A percentile compares a stretch with the other conserved stretches of the same genome.
phyloP scores from a whole-genome alignment of 2,113 vertebrate species.

The Zapornia atra region DNA sequence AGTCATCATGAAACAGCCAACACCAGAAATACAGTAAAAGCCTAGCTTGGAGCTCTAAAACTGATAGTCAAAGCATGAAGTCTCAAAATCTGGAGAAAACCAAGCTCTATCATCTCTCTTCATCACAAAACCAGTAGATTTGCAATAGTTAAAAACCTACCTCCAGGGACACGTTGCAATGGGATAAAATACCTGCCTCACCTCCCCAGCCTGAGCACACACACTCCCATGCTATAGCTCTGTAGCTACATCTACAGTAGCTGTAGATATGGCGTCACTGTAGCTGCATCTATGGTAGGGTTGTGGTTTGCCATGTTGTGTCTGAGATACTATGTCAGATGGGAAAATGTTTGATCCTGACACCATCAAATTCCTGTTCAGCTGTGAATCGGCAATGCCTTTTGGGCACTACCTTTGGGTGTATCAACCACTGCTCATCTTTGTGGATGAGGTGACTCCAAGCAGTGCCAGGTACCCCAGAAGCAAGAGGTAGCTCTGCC shows the following conservation, averaged over 20 bases:
- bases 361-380: neutral
- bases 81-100: neutral
- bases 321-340: neutral
- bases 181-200: neutral
- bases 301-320: neutral
- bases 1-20: neutral
- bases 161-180: fast-evolving
- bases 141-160: neutral
- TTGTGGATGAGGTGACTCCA: neutral
- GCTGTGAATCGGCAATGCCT: neutral
- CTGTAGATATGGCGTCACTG: no score
- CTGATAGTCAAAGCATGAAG: neutral
- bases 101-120: neutral
- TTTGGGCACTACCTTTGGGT: neutral
- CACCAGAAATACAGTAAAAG: neutral
- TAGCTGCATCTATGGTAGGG: neutral
- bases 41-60: neutral
- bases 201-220: fast-evolving
- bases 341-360: neutral
- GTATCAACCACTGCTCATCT: fast-evolving
- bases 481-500: neutral
- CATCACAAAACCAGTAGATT: neutral
- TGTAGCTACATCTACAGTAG: neutral
- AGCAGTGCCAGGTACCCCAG: neutral
- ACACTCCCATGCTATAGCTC: fast-evolving